Base-by-base conservation (phyloP, 1,140 invertebrate species). In the Adoxophyes honmai region DNA sequence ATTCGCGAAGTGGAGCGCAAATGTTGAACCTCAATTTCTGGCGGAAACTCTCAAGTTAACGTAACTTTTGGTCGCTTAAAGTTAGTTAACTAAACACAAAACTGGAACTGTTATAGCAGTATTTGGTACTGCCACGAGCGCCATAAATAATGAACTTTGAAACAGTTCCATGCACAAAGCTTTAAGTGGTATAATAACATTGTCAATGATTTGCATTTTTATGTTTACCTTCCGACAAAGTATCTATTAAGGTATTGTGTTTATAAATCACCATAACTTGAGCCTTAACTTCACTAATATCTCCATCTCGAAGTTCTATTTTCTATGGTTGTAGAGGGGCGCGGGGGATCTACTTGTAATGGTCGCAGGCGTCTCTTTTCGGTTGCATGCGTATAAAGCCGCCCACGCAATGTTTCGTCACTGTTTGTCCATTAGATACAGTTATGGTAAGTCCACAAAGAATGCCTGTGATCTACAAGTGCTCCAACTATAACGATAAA, bases 351-450 rank as follows among this genome's bases (percentile, higher is more conserved):
- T 57, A 9, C 4, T 52, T 13, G 55, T 5, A 36, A 11, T 52
- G 52, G 62, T 9, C 33, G 16, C 55, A n/a, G 34, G 28, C 33
- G 34, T 55, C 18, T 57, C 37, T 52, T 52, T 36, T 36, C 34
- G 34, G 34, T 36, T 11, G 34, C n/a, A 36, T 11, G 34, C 8
- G 13, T 37, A 16, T 34, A 54, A 35, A 52, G 16, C 55, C 57
- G 35, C 60, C 66, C 57, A 68, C 62, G 37, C 55, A 35, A 18
- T 59, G 58, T 68, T 57, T 60, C 44, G 60, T 52, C 64, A 68
- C 44, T 57, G 64, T 65, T 62, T 57, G 42, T 15, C 57, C 44
- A 60, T 62, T 62, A 68, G 57, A 62, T 28, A 28, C 21, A 28
- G 21, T 62, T 68, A 62, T 64, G 57, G 64, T 59, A 57, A 60